These are phyloP conservation scores for Serilophus lunatus DNA, from an alignment of 2,113 vertebrate species.

Conservation along the genomic window DNA sequence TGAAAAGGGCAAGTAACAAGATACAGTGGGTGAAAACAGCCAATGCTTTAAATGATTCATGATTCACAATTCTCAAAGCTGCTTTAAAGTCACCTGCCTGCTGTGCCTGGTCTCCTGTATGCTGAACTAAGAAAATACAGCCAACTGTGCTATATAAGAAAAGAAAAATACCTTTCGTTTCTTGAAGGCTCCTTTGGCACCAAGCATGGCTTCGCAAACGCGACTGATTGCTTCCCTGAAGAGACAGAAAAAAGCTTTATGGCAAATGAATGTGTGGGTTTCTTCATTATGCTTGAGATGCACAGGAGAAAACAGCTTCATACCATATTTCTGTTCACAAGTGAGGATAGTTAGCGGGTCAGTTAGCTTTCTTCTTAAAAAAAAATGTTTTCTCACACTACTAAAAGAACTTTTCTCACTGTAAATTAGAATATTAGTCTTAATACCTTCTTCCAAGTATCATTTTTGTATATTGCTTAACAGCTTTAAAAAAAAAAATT, in stretches of 20 bases:
- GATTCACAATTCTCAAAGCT: not conserved
- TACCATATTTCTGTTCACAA: not conserved
- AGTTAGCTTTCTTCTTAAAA: not conserved
- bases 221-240: slow-evolving; percentile 95
- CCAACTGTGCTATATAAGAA: not conserved
- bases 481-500: not conserved
- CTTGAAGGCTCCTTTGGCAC: slow-evolving; percentile 91
- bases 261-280: not conserved
- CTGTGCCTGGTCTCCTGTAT: not conserved
- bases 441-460: not conserved
- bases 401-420: not conserved
- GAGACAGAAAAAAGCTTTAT: slow-evolving; percentile 47
- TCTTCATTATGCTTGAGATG: not conserved
- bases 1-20: not conserved
- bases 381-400: not conserved
- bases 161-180: slow-evolving; percentile 89
- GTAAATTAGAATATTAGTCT: not conserved
- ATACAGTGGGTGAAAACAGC: not conserved
- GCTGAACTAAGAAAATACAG: not conserved
- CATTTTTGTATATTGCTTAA: not conserved
- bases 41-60: not conserved
- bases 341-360: not conserved
- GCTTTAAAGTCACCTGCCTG: not conserved
- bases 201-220: slow-evolving; percentile 92
- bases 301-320: not conserved